Conservation (phyloP, 2,797 vertebrate genomes). For the Sphenodon punctatus region DNA sequence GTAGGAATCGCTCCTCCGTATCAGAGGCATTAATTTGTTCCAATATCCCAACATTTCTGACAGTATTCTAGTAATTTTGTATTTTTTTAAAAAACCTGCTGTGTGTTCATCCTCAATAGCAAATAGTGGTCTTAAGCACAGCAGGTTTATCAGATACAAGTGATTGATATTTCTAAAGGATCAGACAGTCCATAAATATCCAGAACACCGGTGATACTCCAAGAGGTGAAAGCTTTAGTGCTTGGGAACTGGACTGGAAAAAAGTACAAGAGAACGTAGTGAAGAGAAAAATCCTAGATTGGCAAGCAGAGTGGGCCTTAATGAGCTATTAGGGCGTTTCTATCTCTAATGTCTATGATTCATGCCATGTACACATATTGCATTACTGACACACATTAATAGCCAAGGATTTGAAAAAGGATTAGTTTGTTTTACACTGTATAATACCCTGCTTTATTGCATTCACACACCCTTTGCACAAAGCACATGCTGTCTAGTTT, state of each 20-base stretch:
- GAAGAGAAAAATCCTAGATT: not conserved
- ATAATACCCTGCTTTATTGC: not conserved
- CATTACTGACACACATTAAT: not conserved
- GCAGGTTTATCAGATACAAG: not conserved
- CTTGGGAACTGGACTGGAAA: not conserved
- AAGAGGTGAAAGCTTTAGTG: not conserved
- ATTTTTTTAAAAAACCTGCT: not conserved
- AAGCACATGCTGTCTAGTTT: not conserved
- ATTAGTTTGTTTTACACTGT: not conserved
- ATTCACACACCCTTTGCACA: not conserved
- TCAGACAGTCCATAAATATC: not conserved
- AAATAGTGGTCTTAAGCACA: not conserved
- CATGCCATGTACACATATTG: not conserved
- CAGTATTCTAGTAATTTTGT: not conserved
- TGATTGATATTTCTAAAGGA: not conserved
- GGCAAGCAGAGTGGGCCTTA: not conserved
- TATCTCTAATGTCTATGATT: not conserved
- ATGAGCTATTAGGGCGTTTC: too few relatives aligned
- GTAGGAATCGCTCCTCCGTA: not conserved
- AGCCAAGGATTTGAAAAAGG: not conserved
- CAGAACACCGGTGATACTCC: not conserved
- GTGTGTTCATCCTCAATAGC: not conserved
- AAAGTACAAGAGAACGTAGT: not conserved
- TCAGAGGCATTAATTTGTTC: not conserved
- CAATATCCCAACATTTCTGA: not conserved